A percentile compares a stretch with the other conserved stretches of the same genome.
Evolutionary conservation across 1,140 invertebrate species (phyloP).

Genomic region (Acromyrmex heyeri): DNA sequence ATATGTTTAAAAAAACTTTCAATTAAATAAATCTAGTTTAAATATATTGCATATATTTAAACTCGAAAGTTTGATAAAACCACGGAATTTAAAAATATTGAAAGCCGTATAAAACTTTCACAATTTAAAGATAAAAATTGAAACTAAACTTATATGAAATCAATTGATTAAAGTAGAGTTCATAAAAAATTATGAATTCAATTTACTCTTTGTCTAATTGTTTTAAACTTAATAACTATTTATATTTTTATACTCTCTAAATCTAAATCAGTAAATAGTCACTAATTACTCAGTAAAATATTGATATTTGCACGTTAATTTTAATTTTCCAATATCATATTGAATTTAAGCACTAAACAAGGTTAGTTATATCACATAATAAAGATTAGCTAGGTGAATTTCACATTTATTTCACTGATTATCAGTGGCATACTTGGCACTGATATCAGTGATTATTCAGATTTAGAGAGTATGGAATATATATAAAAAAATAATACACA

Average conservation of each 20-base stretch:
- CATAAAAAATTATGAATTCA: neutral
- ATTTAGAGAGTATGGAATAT: neutral
- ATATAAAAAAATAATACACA: neutral
- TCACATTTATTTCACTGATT: no score
- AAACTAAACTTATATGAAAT: neutral
- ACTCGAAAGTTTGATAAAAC: neutral
- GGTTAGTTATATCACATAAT: no score
- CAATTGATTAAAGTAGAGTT: neutral
- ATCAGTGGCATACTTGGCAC: no score
- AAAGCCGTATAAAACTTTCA: neutral
- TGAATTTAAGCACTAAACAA: no score
- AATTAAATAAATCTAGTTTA: neutral
- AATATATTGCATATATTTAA: neutral
- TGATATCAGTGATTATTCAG: no score
- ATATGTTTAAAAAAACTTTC: neutral
- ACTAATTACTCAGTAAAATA: no score
- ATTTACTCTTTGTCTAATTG: neutral
- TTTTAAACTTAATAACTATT: neutral
- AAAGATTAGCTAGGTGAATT: no score
- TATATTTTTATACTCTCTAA: neutral
- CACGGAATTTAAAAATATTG: neutral
- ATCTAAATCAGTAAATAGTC: no score
- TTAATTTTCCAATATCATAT: no score
- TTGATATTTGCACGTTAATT: no score
- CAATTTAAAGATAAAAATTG: conserved; percentile 19